These are phyloP conservation scores for Maccullochella peelii DNA, from an alignment of 2,113 vertebrate genomes.

Conservation along the genomic window DNA sequence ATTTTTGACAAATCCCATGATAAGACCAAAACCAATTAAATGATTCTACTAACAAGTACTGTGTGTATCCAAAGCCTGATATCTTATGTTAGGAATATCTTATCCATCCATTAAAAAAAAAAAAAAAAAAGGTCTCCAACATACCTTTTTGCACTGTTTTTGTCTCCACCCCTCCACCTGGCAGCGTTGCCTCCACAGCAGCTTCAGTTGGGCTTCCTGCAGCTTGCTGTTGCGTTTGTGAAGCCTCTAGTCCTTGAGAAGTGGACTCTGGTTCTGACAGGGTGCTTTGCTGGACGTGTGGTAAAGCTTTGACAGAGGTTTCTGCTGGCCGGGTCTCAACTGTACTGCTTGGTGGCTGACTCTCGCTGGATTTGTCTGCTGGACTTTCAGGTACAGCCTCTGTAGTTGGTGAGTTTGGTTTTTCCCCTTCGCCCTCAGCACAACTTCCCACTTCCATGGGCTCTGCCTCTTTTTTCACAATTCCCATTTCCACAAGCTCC, in stretches of 20 bases:
- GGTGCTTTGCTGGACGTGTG: background rate
- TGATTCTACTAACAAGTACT: no score
- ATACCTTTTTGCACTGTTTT: conserved; percentile 7
- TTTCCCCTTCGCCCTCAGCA: background rate
- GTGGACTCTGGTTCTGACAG: background rate
- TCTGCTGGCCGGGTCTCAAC: background rate
- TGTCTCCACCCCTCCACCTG: background rate
- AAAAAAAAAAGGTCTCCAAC: background rate
- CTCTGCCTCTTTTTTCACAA: background rate
- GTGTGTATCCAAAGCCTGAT: no score
- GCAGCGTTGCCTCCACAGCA: background rate
- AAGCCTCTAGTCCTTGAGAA: background rate
- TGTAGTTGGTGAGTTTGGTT: background rate
- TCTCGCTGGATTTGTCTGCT: background rate
- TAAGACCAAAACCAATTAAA: no score
- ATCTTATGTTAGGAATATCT: no score
- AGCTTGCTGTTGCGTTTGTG: background rate
- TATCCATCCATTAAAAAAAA: background rate
- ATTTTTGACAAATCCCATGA: no score
- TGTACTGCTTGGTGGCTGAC: background rate
- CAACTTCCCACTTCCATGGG: background rate
- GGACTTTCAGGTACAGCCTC: background rate
- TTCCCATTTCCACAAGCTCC: background rate
- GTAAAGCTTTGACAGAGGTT: background rate
- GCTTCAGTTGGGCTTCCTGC: background rate